Percentiles rank a stretch among this genome's conserved stretches.
These are phyloP conservation scores for Staurois parvus DNA, from an alignment of 2,797 vertebrate species.

Conservation along the genomic window DNA sequence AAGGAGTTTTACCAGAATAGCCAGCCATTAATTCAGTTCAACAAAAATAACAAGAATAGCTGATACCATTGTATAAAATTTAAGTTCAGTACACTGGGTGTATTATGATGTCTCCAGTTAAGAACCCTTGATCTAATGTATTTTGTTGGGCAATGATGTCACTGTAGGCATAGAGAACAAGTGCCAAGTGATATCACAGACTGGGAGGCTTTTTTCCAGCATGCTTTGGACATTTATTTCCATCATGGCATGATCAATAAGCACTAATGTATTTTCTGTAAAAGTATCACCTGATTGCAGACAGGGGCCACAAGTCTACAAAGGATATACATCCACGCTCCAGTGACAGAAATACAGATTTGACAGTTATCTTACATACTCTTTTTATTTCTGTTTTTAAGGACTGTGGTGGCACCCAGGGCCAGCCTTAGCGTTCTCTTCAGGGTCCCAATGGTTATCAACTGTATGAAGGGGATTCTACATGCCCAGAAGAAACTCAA, in stretches of 20 bases:
- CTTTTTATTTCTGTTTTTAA: slow-evolving; percentile 19
- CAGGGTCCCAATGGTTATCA: slow-evolving; percentile 50
- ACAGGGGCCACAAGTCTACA: background rate
- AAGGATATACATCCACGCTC: background rate
- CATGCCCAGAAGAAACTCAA: slow-evolving; percentile 39
- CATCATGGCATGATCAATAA: background rate
- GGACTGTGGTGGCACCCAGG: slow-evolving; percentile 10
- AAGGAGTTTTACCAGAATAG: no score
- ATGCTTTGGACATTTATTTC: background rate
- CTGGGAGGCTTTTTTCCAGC: no score
- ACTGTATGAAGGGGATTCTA: slow-evolving; percentile 55
- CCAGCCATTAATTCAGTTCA: no score
- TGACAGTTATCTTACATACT: background rate
- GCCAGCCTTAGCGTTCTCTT: slow-evolving; percentile 32
- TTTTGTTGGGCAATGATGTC: no score
- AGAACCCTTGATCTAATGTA: no score
- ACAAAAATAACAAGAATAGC: no score
- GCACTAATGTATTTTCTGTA: background rate
- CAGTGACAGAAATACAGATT: background rate
- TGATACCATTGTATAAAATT: no score
- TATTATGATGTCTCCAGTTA: no score
- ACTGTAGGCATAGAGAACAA: background rate
- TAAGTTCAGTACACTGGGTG: no score
- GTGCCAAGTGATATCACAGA: background rate
- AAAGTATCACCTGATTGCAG: background rate